A percentile compares a stretch with the other conserved stretches of the same genome.
Conservation (phyloP, 2,797 vertebrate genomes). For the Arnoldichthys spilopterus region DNA sequence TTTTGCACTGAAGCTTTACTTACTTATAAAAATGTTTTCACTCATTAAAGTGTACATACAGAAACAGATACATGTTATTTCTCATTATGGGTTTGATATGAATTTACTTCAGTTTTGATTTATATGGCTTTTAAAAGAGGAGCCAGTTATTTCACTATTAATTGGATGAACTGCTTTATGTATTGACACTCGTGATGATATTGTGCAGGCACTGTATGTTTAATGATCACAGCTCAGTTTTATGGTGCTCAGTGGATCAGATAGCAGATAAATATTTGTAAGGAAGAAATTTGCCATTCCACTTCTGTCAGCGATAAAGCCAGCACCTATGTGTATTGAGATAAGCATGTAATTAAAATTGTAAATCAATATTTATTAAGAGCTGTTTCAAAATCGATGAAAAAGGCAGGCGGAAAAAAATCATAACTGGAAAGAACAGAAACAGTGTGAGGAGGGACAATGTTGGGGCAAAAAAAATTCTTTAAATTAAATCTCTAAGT, state of each 20-base stretch:
- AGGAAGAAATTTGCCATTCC: constrained; percentile 74
- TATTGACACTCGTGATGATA: constrained; percentile 73
- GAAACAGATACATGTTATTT: not conserved
- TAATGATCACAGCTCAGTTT: constrained; percentile 76
- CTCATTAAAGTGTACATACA: not conserved
- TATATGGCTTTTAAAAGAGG: constrained; percentile 44
- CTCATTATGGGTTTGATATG: not conserved
- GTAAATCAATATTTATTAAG: constrained; percentile 81
- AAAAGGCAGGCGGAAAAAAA: constrained; percentile 45
- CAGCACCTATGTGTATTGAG: constrained; percentile 75
- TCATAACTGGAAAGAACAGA: not conserved
- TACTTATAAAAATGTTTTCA: too few species aligned
- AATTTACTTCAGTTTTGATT: constrained; percentile 46
- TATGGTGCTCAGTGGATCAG: constrained; percentile 73
- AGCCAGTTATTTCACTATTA: constrained; percentile 59
- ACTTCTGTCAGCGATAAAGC: constrained; percentile 76
- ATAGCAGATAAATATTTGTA: constrained; percentile 78
- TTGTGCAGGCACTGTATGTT: constrained; percentile 69
- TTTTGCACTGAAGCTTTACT: too few species aligned
- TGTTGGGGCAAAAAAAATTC: not conserved
- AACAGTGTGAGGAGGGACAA: not conserved
- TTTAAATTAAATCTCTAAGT: not conserved
- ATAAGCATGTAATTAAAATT: constrained; percentile 81
- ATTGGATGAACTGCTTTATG: constrained; percentile 60
- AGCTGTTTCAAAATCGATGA: constrained; percentile 65